Evolutionary conservation across 1,140 invertebrate genomes (phyloP).

Genomic region (Tetramorium alpestre): DNA sequence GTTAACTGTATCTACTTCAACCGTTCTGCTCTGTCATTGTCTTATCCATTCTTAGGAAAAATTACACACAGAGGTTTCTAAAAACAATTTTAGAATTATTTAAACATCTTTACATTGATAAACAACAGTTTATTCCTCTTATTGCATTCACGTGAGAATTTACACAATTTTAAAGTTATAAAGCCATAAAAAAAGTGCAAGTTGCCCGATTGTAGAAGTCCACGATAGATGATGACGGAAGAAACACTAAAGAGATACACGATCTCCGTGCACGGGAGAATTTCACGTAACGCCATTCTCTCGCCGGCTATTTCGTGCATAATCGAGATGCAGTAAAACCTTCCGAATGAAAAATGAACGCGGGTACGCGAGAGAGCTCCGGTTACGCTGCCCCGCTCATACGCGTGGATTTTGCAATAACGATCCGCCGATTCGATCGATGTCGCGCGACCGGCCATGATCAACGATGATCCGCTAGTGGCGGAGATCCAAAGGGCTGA

Average conservation of each 20-base stretch:
- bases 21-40: background rate
- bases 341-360: conserved; percentile 33
- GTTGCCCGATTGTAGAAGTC: background rate
- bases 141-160: background rate
- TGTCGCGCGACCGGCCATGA: conserved; percentile 26
- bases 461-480: conserved; percentile 54
- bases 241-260: background rate
- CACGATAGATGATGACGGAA: background rate
- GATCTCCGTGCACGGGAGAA: background rate
- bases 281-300: background rate
- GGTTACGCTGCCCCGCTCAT: conserved; percentile 8
- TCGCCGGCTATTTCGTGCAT: conserved; percentile 31
- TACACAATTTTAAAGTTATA: background rate
- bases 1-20: background rate
- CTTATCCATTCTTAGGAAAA: background rate
- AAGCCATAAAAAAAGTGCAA: background rate
- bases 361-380: background rate
- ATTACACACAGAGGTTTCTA: background rate
- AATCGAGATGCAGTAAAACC: conserved; percentile 52
- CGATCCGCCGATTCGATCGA: conserved; percentile 42
- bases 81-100: background rate
- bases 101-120: background rate
- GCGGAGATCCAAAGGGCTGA: conserved; percentile 58
- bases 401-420: conserved; percentile 50
- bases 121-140: background rate